Evolutionary conservation across 2,888 invertebrate genomes (phyloP).

Genomic region (Mongoloraphidia duomilia): DNA sequence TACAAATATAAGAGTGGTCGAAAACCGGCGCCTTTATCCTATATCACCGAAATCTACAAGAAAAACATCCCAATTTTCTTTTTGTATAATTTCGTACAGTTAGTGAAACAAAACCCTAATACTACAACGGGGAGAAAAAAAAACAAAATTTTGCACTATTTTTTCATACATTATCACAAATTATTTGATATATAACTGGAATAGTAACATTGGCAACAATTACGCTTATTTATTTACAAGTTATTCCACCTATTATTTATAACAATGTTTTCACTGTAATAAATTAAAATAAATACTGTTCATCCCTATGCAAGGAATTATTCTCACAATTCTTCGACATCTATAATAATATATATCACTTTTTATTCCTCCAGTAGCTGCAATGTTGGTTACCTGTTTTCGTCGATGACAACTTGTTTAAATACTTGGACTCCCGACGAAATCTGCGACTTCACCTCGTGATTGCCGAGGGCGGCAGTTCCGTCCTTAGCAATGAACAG

Average conservation of each 20-base stretch:
- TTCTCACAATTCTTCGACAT: neutral
- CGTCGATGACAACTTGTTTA: slow-evolving; percentile 65
- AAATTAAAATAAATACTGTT: neutral
- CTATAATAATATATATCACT: neutral
- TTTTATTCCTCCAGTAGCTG: neutral
- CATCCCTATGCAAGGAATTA: neutral
- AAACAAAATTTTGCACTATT: no score
- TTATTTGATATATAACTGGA: neutral
- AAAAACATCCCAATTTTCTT: no score
- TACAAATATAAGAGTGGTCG: no score
- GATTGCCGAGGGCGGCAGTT: slow-evolving; percentile 71
- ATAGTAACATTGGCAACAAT: no score
- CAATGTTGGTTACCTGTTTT: slow-evolving; percentile 45
- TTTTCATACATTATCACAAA: neutral
- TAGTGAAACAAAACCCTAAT: no score
- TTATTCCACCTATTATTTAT: neutral
- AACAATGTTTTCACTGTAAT: neutral
- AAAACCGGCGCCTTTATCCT: no score
- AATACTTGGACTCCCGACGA: slow-evolving; percentile 48
- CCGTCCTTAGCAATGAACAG: slow-evolving; percentile 83
- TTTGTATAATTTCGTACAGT: no score
- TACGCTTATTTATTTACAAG: neutral
- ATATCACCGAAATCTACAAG: no score
- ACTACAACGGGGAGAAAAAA: no score
- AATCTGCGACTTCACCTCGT: slow-evolving; percentile 66